phyloP scores from a whole-genome alignment of 2,888 invertebrate species.

The Heliothis peltigera region DNA sequence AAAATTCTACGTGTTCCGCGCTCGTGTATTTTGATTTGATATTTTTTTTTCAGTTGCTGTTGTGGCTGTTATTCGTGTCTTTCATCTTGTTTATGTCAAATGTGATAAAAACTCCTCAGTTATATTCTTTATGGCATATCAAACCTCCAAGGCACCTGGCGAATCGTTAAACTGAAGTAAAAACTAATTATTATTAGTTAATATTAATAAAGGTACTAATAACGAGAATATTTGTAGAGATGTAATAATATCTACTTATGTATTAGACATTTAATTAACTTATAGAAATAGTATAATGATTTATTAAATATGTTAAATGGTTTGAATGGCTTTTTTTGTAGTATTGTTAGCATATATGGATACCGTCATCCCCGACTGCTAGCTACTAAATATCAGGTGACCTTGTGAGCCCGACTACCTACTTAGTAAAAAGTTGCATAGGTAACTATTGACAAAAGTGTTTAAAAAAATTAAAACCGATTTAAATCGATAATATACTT shows the following conservation, averaged over 20 bases:
- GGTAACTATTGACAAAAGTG: no score
- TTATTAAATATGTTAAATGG: neutral
- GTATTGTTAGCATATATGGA: no score
- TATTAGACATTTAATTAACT: no score
- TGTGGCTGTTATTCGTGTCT: neutral
- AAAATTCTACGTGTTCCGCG: no score
- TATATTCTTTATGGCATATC: conserved; percentile 13
- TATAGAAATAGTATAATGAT: neutral
- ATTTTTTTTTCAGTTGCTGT: conserved; percentile 7
- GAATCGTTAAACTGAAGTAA: neutral
- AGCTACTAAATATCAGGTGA: no score
- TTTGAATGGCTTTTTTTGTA: neutral
- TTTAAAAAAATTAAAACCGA: conserved; percentile 26
- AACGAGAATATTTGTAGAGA: no score
- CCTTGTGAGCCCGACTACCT: no score
- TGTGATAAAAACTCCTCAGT: conserved; percentile 11
- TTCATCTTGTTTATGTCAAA: conserved; percentile 1
- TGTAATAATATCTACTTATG: no score
- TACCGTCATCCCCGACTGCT: no score
- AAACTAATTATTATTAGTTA: neutral
- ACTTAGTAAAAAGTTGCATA: no score
- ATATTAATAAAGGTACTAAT: no score
- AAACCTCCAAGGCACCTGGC: neutral
- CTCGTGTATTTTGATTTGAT: no score
- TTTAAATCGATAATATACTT: conserved; percentile 76